Evolutionary conservation across 2,888 invertebrate genomes (phyloP).

Genomic region (Athalia cordata): DNA sequence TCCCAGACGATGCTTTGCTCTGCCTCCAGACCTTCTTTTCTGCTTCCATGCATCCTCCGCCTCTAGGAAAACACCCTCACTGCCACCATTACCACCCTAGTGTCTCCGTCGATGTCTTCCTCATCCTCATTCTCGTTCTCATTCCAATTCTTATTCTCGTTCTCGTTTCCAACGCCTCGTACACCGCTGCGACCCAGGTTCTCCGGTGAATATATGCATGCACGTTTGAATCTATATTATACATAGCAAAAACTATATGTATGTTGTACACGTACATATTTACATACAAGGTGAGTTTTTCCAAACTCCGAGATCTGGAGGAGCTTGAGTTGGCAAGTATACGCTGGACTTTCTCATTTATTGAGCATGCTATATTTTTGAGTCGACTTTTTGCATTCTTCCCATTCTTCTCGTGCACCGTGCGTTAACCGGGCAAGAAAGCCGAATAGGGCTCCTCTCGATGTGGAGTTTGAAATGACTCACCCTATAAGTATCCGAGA

Average conservation of each 20-base stretch:
- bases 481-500: too few species aligned
- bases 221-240: neutral
- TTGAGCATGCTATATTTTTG: too few species aligned
- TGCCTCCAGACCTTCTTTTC: neutral
- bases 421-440: too few species aligned
- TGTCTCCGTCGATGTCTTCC: neutral
- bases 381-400: too few species aligned
- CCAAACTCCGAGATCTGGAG: too few species aligned
- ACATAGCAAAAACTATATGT: neutral
- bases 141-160: neutral
- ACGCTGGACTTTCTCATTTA: too few species aligned
- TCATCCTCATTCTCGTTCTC: neutral
- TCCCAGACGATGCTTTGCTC: conserved; percentile 21
- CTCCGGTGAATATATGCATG: neutral
- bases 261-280: neutral
- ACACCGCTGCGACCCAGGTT: neutral
- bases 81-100: conserved; percentile 23
- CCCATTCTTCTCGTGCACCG: too few species aligned
- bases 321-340: too few species aligned
- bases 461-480: too few species aligned
- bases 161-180: conserved; percentile 13
- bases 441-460: too few species aligned
- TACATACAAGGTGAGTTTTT: neutral
- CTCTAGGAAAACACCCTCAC: conserved; percentile 2
- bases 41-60: conserved; percentile 20